These are phyloP conservation scores for Actinia equina DNA, from an alignment of 64 coral and sea anemone genomes.

Conservation along the genomic window DNA sequence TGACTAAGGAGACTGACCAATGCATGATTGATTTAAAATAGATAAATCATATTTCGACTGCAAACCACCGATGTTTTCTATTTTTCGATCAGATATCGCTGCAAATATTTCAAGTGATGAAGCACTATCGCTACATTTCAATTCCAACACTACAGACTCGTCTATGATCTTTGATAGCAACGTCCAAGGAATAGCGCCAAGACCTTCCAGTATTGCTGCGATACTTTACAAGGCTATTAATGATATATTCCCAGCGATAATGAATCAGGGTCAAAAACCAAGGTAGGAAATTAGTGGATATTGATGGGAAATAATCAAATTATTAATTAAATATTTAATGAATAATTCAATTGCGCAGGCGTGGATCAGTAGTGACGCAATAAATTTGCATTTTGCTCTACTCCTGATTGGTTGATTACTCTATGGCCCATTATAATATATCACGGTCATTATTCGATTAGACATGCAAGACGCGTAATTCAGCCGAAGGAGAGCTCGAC, in stretches of 20 bases:
- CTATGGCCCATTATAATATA: too few species aligned
- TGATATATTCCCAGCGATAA: background rate
- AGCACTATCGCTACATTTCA: background rate
- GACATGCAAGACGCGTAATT: too few species aligned
- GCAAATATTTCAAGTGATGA: background rate
- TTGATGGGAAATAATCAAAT: too few species aligned
- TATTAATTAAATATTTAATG: too few species aligned
- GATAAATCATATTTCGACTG: too few species aligned
- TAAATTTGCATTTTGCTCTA: too few species aligned
- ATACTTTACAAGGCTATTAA: slow-evolving; percentile 3
- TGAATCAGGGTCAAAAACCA: background rate
- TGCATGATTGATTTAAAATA: too few species aligned
- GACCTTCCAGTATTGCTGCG: background rate
- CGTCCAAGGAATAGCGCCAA: background rate
- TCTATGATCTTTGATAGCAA: background rate
- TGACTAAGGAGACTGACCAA: too few species aligned
- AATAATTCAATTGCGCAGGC: background rate
- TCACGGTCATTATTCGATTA: too few species aligned
- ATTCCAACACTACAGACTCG: background rate
- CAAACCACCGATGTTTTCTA: background rate
- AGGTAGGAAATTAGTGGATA: background rate
- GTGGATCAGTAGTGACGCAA: background rate
- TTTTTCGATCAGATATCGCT: background rate
- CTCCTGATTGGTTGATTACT: too few species aligned
- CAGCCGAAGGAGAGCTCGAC: too few species aligned